phyloP scores from a whole-genome alignment of 2,888 invertebrate species.

The Diaperis boleti region DNA sequence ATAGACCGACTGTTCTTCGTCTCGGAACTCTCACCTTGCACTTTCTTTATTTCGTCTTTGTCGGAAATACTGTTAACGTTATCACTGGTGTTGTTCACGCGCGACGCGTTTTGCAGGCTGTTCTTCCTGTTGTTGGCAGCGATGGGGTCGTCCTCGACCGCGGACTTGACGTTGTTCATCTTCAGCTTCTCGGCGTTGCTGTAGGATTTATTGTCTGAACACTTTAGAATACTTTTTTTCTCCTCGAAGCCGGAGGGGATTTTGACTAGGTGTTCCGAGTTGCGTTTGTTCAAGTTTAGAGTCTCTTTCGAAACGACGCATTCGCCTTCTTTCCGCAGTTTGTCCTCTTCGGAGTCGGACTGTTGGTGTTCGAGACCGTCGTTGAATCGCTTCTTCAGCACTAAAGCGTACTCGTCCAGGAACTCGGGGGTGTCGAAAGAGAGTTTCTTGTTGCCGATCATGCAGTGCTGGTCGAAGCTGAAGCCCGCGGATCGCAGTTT shows the following conservation, averaged over 20 bases:
- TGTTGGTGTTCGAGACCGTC: slow-evolving; percentile 49
- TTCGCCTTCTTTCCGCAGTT: slow-evolving; percentile 47
- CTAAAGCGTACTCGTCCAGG: slow-evolving; percentile 62
- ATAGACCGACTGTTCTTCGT: slow-evolving; percentile 64
- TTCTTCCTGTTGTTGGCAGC: slow-evolving; percentile 51
- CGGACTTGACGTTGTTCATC: slow-evolving; percentile 49
- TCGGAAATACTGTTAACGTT: slow-evolving; percentile 55
- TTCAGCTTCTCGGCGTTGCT: slow-evolving; percentile 56
- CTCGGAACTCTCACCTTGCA: slow-evolving; percentile 54
- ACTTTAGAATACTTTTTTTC: slow-evolving; percentile 63
- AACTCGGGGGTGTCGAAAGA: slow-evolving; percentile 64
- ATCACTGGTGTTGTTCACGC: slow-evolving; percentile 48
- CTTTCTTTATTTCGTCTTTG: slow-evolving; percentile 49
- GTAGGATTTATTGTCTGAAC: slow-evolving; percentile 54
- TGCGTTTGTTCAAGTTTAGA: slow-evolving; percentile 62
- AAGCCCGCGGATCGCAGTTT: slow-evolving; percentile 63
- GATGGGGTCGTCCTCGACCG: slow-evolving; percentile 10
- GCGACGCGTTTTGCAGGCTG: slow-evolving; percentile 51
- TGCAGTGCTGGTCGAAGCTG: slow-evolving; percentile 63
- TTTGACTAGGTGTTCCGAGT: slow-evolving; percentile 63
- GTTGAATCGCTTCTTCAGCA: slow-evolving; percentile 59
- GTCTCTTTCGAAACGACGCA: slow-evolving; percentile 63
- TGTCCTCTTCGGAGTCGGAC: slow-evolving; percentile 49
- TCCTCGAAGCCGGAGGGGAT: slow-evolving; percentile 55
- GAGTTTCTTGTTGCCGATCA: slow-evolving; percentile 61